A percentile compares a stretch with the other conserved stretches of the same genome.
phyloP scores from a whole-genome alignment of 2,113 vertebrate species.

The Anarrhichthys ocellatus region DNA sequence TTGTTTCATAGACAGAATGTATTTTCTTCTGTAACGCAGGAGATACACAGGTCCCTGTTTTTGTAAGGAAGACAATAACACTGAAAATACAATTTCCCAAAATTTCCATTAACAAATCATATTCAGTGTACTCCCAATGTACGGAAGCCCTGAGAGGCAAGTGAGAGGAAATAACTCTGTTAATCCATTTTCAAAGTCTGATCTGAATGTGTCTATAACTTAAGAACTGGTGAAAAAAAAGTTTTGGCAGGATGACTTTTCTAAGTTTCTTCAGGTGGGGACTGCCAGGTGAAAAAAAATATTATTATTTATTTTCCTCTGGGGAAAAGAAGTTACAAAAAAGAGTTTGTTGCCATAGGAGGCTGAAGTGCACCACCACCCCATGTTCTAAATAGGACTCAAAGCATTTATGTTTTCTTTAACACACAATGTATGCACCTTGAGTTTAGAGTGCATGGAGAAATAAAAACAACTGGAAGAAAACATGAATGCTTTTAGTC shows the following conservation, averaged over 20 bases:
- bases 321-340: too few relatives aligned
- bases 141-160: background rate
- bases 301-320: background rate
- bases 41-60: background rate
- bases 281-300: background rate
- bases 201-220: background rate
- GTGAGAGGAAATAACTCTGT: background rate
- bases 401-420: background rate
- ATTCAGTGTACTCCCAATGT: background rate
- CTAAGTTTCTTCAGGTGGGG: background rate
- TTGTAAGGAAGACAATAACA: background rate
- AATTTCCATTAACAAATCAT: background rate
- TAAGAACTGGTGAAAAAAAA: background rate
- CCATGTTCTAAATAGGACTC: too few relatives aligned
- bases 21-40: background rate
- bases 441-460: background rate
- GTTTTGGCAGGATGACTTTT: background rate
- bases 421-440: background rate
- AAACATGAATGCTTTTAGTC: background rate
- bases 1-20: slow-evolving; percentile 36
- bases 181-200: background rate
- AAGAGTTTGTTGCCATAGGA: too few relatives aligned
- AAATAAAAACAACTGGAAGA: background rate
- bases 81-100: background rate
- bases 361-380: too few relatives aligned